Evolutionary conservation across 2,113 vertebrate genomes (phyloP).

Genomic region (Lagopus muta): DNA sequence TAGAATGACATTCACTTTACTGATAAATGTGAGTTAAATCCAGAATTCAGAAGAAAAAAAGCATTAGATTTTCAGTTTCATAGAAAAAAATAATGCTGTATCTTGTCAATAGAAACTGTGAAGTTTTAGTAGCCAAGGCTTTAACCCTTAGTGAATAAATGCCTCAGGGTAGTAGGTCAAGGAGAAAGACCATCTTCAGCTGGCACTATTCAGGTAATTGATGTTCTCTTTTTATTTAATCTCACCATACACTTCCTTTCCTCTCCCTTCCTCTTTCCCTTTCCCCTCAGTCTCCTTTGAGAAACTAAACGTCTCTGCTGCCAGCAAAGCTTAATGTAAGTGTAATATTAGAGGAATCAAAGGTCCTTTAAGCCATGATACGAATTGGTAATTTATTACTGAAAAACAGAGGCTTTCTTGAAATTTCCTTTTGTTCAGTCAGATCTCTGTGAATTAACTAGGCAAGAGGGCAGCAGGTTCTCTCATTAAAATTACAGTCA

Average conservation of each 20-base stretch:
- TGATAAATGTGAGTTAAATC: background rate
- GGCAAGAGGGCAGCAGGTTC: constrained; percentile 78
- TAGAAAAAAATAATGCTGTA: background rate
- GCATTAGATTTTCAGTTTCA: background rate
- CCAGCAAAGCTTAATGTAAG: constrained; percentile 74
- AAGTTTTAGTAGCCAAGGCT: constrained; percentile 37
- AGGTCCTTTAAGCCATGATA: constrained; percentile 75
- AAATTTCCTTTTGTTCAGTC: constrained; percentile 75
- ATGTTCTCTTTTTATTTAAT: constrained; percentile 77
- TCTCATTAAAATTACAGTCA: constrained; percentile 79
- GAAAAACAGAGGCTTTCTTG: constrained; percentile 75
- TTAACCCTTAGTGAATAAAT: constrained; percentile 44
- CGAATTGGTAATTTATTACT: constrained; percentile 80
- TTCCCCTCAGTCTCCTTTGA: constrained; percentile 55
- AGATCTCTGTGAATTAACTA: constrained; percentile 78
- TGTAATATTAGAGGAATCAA: constrained; percentile 81
- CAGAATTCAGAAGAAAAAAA: background rate
- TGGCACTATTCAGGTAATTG: constrained; percentile 75
- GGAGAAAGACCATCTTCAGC: constrained; percentile 65
- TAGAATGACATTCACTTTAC: background rate
- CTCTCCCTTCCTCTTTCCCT: background rate
- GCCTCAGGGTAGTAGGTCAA: constrained; percentile 61
- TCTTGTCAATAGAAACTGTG: background rate
- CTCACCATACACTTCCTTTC: constrained; percentile 58
- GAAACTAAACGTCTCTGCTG: constrained; percentile 73